Conservation (phyloP, 2,113 vertebrate species). For the Morone chrysops region DNA sequence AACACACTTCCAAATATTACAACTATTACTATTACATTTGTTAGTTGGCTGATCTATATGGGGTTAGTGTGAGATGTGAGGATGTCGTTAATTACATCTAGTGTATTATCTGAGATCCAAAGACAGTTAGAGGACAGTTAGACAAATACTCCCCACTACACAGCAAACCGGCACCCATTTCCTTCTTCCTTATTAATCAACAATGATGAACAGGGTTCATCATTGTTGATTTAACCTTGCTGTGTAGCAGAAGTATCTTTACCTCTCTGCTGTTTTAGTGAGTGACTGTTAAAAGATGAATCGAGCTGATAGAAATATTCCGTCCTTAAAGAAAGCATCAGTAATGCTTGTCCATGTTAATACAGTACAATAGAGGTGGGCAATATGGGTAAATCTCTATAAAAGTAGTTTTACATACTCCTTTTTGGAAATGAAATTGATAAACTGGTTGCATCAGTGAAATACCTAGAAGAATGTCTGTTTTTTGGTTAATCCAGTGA, state of each 20-base stretch:
- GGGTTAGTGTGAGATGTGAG: conserved; percentile 37
- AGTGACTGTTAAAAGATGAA: conserved; percentile 42
- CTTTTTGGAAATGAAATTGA: neutral
- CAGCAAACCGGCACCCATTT: conserved; percentile 33
- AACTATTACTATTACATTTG: neutral
- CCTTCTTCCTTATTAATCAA: neutral
- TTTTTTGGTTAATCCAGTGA: neutral
- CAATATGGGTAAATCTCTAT: conserved; percentile 29
- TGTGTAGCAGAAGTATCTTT: conserved; percentile 47
- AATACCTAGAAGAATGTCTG: neutral
- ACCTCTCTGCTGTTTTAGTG: conserved; percentile 40
- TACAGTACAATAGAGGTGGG: conserved; percentile 47
- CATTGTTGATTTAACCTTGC: conserved; percentile 6
- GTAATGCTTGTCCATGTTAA: conserved; percentile 5
- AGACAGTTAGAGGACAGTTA: conserved; percentile 45
- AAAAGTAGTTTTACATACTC: neutral
- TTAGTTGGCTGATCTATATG: conserved; percentile 54
- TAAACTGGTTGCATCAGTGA: neutral
- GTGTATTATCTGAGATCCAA: conserved; percentile 25
- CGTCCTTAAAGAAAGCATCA: conserved; percentile 6
- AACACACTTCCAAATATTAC: neutral
- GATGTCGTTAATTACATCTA: conserved; percentile 7
- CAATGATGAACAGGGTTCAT: neutral
- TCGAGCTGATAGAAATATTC: conserved; percentile 30
- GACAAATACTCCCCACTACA: conserved; percentile 42